Evolutionary conservation across 2,888 invertebrate species (phyloP).

Genomic region (Yponomeuta plumbellus): DNA sequence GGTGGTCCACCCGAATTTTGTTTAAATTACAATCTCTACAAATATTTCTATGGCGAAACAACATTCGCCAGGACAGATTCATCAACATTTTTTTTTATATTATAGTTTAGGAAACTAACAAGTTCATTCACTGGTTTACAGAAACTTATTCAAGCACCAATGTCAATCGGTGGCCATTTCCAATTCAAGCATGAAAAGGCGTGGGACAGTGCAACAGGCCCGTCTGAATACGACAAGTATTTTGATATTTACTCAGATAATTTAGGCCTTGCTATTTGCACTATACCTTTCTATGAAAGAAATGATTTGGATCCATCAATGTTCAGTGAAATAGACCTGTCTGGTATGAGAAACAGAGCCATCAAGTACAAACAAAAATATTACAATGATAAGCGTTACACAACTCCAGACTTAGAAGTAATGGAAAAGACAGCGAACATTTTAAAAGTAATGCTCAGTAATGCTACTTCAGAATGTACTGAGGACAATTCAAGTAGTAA

Average conservation of each 20-base stretch:
- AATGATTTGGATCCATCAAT: slow-evolving; percentile 45
- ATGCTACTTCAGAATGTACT: background rate
- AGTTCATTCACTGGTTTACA: slow-evolving; percentile 32
- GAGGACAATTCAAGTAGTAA: background rate
- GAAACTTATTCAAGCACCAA: slow-evolving; percentile 60
- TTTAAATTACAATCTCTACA: too few relatives aligned
- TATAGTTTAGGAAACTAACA: too few relatives aligned
- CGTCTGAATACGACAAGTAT: slow-evolving; percentile 62
- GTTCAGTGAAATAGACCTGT: slow-evolving; percentile 53
- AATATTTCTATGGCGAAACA: too few relatives aligned
- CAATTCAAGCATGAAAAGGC: slow-evolving; percentile 73
- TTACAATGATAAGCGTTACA: slow-evolving; percentile 51
- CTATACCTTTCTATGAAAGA: slow-evolving; percentile 63
- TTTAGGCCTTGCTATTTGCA: slow-evolving; percentile 50
- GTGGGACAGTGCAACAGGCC: slow-evolving; percentile 54
- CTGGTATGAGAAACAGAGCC: slow-evolving; percentile 58
- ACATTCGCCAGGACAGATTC: too few relatives aligned
- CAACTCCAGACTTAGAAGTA: slow-evolving; percentile 49
- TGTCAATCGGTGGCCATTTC: slow-evolving; percentile 65
- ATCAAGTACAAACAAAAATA: slow-evolving; percentile 61
- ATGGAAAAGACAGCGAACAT: slow-evolving; percentile 43
- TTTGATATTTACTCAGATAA: slow-evolving; percentile 62
- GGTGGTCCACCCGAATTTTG: too few relatives aligned
- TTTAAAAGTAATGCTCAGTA: slow-evolving; percentile 28
- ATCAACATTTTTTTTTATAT: too few relatives aligned